Percentiles rank a stretch among this genome's conserved stretches.
Evolutionary conservation across 2,888 invertebrate genomes (phyloP).

Genomic region (Tineola bisselliella): DNA sequence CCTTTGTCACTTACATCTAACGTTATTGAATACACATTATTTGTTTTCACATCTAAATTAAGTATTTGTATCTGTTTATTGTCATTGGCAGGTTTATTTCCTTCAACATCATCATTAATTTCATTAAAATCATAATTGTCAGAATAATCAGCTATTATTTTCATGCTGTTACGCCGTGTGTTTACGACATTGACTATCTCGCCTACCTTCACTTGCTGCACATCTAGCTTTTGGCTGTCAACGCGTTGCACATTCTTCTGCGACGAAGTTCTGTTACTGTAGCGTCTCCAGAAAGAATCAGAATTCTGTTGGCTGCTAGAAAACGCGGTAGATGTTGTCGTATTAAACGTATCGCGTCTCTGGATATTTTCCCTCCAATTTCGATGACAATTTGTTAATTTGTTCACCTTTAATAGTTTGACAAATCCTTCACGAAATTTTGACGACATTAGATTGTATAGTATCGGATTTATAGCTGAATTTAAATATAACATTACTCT

Average conservation of each 20-base stretch:
- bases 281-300: constrained; percentile 71
- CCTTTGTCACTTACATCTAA: constrained; percentile 50
- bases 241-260: constrained; percentile 41
- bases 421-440: constrained; percentile 88
- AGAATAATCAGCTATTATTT: constrained; percentile 49
- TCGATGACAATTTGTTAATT: constrained; percentile 51
- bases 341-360: constrained; percentile 73
- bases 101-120: constrained; percentile 33
- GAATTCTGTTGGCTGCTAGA: constrained; percentile 68
- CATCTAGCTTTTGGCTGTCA: constrained; percentile 44
- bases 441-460: constrained; percentile 92
- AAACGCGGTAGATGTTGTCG: constrained; percentile 71
- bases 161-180: constrained; percentile 60
- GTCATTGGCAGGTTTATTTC: constrained; percentile 32
- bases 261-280: constrained; percentile 62
- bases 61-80: constrained; percentile 65
- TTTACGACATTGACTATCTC: constrained; percentile 58
- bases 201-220: constrained; percentile 46
- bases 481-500: constrained; percentile 90
- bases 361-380: constrained; percentile 64
- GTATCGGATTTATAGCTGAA: constrained; percentile 90
- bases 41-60: constrained; percentile 60
- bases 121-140: constrained; percentile 30
- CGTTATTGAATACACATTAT: constrained; percentile 60
- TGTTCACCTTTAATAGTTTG: constrained; percentile 67